Conservation (phyloP, 2,888 invertebrate genomes). For the Aphidoletes aphidimyza region DNA sequence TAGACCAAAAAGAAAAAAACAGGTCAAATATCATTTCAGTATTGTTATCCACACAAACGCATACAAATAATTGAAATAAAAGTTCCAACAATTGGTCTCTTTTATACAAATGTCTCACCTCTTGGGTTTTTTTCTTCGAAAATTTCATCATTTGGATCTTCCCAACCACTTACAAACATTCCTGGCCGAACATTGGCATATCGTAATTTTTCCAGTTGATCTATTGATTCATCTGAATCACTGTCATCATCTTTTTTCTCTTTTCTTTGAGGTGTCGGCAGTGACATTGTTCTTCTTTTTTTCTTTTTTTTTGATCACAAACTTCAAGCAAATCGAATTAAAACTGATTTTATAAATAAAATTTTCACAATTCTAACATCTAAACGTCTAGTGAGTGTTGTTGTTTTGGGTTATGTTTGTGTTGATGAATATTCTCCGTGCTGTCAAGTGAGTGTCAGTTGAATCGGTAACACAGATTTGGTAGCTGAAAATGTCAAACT, state of each 20-base stretch:
- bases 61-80: not conserved
- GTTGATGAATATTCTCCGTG: not conserved
- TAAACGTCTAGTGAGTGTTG: not conserved
- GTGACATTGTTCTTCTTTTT: too few species aligned
- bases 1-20: too few species aligned
- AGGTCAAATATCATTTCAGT: too few species aligned
- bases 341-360: too few species aligned
- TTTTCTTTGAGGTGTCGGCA: too few species aligned
- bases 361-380: not conserved
- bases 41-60: too few species aligned
- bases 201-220: slow-evolving; percentile 64
- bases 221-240: slow-evolving; percentile 57
- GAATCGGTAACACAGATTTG: not conserved
- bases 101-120: slow-evolving; percentile 68
- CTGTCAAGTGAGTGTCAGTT: not conserved
- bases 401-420: not conserved
- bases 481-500: too few species aligned
- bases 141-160: slow-evolving; percentile 76
- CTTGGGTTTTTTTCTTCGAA: slow-evolving; percentile 78
- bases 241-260: not conserved
- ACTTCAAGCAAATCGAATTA: too few species aligned
- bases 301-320: too few species aligned
- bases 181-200: slow-evolving; percentile 64
- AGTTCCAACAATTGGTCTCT: too few species aligned
- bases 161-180: slow-evolving; percentile 87